Evolutionary conservation across 2,797 vertebrate species (phyloP), one percentile per base, ranked within the genome.

Genomic region (Fistularia commersonii): DNA sequence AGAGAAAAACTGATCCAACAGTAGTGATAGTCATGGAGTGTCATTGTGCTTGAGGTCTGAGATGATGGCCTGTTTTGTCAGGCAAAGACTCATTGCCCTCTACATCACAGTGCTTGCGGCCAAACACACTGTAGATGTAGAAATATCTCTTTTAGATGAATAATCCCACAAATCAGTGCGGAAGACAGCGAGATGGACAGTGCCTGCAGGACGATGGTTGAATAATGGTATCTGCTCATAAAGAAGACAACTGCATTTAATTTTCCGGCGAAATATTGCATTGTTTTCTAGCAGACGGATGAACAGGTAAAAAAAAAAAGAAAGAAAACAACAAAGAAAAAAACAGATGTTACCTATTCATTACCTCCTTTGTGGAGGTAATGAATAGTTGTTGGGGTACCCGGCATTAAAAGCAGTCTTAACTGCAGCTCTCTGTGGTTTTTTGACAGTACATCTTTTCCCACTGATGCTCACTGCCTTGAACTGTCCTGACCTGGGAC

Each of bases 401-500:
- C 23, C 37, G 41, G 15, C 38, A 41, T 54, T 40, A 42, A 42
- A 57, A 61, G 2, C 23, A 4, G 23, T 4, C 23, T 23, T 23
- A 23, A 23, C 23, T 23, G 23, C 23, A 23, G 23, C 2, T 23
- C 23, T 23, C 23, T 23, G 23, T 32, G 38, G 37, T 8, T 64
- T 71, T 66, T 52, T 31, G 31, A 58, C 44, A 42, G 40, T 51
- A 50, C 61, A 61, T 70, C 49, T 61, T 72, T 64, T 58, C 61
- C 72, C 48, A 51, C 33, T 51, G 65, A 64, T 45, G 59, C 59
- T 57, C 61, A 34, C 49, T 55, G 69, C 60, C 57, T 72, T 72
- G 56, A 81, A 78, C 72, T 53, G 62, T 74, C 56, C 63, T 65
- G 65, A 83, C 79, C 79, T 49, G 67, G 72, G 77, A 71, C 68